Evolutionary conservation across 2,797 vertebrate genomes (phyloP).

Genomic region (Furcifer pardalis): DNA sequence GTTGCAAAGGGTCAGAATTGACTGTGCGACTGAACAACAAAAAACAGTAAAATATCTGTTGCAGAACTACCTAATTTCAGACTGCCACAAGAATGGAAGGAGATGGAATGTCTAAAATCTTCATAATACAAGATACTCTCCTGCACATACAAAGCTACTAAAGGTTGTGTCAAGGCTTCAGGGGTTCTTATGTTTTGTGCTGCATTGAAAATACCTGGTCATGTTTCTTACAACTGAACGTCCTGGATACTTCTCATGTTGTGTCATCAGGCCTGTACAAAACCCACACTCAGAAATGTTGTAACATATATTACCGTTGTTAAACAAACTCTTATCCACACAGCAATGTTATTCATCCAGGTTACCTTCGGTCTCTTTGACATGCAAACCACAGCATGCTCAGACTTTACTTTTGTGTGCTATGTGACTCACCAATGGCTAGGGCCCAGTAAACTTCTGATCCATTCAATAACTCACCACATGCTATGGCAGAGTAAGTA

Average conservation of each 20-base stretch:
- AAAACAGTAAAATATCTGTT: neutral
- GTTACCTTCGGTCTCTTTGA: constrained; percentile 73
- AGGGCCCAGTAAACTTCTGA: constrained; percentile 93
- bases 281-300: constrained; percentile 27
- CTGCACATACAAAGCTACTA: neutral
- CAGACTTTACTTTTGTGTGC: constrained; percentile 8
- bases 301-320: constrained; percentile 54
- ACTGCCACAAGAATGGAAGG: neutral
- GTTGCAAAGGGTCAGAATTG: no score
- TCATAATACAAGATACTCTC: neutral
- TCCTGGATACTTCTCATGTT: neutral
- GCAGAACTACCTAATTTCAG: neutral
- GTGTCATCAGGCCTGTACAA: neutral
- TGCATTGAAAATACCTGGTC: neutral
- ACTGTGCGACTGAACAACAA: no score
- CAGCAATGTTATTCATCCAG: constrained; percentile 43
- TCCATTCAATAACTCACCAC: constrained; percentile 87
- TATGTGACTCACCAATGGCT: constrained; percentile 87
- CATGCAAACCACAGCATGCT: constrained; percentile 79
- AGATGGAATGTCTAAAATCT: neutral
- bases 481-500: constrained; percentile 94
- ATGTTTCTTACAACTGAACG: neutral
- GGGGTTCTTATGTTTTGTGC: no score
- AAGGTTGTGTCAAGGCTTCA: neutral
- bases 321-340: constrained; percentile 46